Conservation (phyloP, 2,797 vertebrate species). For the Champsocephalus gunnari region DNA sequence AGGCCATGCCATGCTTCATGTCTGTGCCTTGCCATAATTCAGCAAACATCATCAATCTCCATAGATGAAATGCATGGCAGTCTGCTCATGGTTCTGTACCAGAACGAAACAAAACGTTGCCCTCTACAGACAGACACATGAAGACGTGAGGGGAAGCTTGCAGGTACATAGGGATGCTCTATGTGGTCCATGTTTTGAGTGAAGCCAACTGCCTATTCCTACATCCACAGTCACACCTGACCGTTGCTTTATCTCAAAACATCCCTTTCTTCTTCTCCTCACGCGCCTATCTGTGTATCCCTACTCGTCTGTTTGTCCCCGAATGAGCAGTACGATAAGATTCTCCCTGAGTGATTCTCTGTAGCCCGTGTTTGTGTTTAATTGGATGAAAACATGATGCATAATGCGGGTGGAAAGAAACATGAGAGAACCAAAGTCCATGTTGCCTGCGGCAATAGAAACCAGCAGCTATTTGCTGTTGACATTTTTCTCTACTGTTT, state of each 20-base stretch:
- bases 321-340: conserved; percentile 37
- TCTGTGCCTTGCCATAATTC: conserved; percentile 33
- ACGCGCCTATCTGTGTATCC: conserved; percentile 5
- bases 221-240: conserved; percentile 23
- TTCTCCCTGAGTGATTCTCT: conserved; percentile 57
- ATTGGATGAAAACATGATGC: conserved; percentile 82
- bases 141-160: conserved; percentile 48
- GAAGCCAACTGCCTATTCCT: conserved; percentile 31
- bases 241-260: conserved; percentile 20
- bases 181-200: conserved; percentile 50
- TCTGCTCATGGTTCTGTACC: conserved; percentile 43
- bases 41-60: conserved; percentile 69
- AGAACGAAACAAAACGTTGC: conserved; percentile 43
- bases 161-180: conserved; percentile 35
- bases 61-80: conserved; percentile 36
- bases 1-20: conserved; percentile 21
- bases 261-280: conserved; percentile 14
- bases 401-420: conserved; percentile 71
- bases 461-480: conserved; percentile 83
- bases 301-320: conserved; percentile 28
- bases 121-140: conserved; percentile 43
- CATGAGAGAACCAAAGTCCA: conserved; percentile 74
- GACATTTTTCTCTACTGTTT: conserved; percentile 74
- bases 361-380: conserved; percentile 73
- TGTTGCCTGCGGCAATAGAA: conserved; percentile 71